A percentile compares a stretch with the other conserved stretches of the same genome.
Conservation (phyloP, 2,888 invertebrate genomes). For the Imbricaverruca yamaguchii region DNA sequence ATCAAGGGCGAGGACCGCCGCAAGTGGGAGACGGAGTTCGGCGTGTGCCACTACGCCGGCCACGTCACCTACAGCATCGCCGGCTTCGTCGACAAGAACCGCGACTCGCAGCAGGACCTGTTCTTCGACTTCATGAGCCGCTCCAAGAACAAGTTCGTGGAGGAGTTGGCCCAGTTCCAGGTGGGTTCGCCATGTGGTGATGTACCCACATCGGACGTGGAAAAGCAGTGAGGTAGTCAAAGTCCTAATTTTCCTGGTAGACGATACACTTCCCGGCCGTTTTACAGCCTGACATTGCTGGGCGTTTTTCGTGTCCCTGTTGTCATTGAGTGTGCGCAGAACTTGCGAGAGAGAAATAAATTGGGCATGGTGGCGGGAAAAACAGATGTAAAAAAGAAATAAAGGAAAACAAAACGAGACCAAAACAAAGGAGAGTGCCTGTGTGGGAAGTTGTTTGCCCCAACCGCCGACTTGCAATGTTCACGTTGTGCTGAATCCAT, state of each 20-base stretch:
- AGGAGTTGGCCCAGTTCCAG: constrained; percentile 63
- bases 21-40: constrained; percentile 84
- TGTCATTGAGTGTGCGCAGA: too few species aligned
- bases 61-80: constrained; percentile 59
- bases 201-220: background rate
- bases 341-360: too few species aligned
- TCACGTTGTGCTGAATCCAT: too few species aligned
- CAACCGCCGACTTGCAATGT: too few species aligned
- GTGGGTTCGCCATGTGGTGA: constrained; percentile 41
- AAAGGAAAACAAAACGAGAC: too few species aligned
- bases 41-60: constrained; percentile 77
- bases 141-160: constrained; percentile 72
- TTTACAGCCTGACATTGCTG: too few species aligned
- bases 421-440: too few species aligned
- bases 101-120: constrained; percentile 86
- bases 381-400: too few species aligned
- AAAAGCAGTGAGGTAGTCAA: constrained; percentile 30
- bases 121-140: constrained; percentile 81
- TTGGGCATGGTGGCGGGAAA: too few species aligned
- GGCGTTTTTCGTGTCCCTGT: too few species aligned
- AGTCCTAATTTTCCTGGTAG: background rate
- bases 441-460: too few species aligned
- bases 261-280: too few species aligned
- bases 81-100: constrained; percentile 85
- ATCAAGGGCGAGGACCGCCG: constrained; percentile 73